Conservation (phyloP, 1,140 invertebrate genomes). For the Drosophila kurseongensis region DNA sequence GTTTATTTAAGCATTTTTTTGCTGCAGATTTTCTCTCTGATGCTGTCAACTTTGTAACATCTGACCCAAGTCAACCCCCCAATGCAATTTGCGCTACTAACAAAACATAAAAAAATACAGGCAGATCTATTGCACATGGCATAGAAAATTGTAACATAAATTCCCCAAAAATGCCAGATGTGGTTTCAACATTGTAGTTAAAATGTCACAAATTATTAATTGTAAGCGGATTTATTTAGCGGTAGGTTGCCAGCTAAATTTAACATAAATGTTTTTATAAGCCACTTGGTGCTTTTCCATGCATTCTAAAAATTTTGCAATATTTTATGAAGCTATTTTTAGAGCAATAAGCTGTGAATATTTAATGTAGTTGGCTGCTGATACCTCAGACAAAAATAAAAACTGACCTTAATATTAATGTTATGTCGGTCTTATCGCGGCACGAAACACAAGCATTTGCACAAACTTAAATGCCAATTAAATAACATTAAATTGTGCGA, state of each 20-base stretch:
- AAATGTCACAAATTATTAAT: slow-evolving; percentile 70
- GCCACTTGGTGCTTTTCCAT: not conserved
- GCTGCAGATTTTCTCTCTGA: slow-evolving; percentile 29
- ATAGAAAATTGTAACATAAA: slow-evolving; percentile 76
- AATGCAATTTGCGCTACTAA: slow-evolving; percentile 62
- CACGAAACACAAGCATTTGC: slow-evolving; percentile 60
- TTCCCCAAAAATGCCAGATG: slow-evolving; percentile 36
- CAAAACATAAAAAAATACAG: slow-evolving; percentile 40
- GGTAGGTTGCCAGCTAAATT: slow-evolving; percentile 7
- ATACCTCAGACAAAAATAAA: slow-evolving; percentile 32
- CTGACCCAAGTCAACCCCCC: slow-evolving; percentile 49
- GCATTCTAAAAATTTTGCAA: not conserved
- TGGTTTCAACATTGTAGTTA: slow-evolving; percentile 65
- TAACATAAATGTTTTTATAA: slow-evolving; percentile 20
- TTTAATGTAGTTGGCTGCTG: not conserved
- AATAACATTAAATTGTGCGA: slow-evolving; percentile 83
- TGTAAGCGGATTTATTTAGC: slow-evolving; percentile 50
- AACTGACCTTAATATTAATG: slow-evolving; percentile 53
- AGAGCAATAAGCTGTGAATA: slow-evolving; percentile 4
- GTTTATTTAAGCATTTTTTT: slow-evolving; percentile 36
- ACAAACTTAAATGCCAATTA: slow-evolving; percentile 81
- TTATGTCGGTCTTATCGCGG: slow-evolving; percentile 32
- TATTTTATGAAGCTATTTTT: slow-evolving; percentile 11
- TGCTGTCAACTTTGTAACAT: slow-evolving; percentile 50
- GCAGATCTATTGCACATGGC: slow-evolving; percentile 38